These are phyloP conservation scores for Cotesia chilonis DNA, from an alignment of 1,140 invertebrate species.

Conservation along the genomic window DNA sequence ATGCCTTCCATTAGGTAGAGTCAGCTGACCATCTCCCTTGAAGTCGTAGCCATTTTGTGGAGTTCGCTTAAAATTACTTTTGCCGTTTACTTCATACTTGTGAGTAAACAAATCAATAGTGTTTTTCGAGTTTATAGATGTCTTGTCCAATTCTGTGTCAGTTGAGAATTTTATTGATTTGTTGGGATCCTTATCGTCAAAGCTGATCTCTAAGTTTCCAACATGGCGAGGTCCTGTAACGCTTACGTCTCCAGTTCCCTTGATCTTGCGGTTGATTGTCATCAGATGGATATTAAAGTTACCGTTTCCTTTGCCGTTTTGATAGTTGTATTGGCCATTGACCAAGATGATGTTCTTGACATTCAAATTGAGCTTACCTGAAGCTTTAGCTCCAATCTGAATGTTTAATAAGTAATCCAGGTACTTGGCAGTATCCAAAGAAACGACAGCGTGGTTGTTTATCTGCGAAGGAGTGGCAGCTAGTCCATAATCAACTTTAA, in stretches of 20 bases:
- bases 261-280: conserved; percentile 70
- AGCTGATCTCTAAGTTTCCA: conserved; percentile 69
- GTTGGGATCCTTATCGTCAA: conserved; percentile 75
- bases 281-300: conserved; percentile 61
- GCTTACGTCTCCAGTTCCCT: conserved; percentile 66
- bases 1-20: conserved; percentile 68
- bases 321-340: conserved; percentile 52
- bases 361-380: conserved; percentile 55
- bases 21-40: conserved; percentile 64
- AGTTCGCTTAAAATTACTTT: conserved; percentile 61
- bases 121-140: conserved; percentile 73
- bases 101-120: conserved; percentile 67
- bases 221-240: conserved; percentile 69
- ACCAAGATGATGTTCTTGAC: conserved; percentile 58
- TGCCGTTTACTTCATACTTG: conserved; percentile 67
- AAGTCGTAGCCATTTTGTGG: conserved; percentile 57
- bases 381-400: conserved; percentile 48
- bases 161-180: conserved; percentile 73
- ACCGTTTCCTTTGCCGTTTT: conserved; percentile 60
- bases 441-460: conserved; percentile 66
- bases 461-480: conserved; percentile 64
- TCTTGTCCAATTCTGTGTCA: conserved; percentile 67
- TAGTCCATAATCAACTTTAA: conserved; percentile 67
- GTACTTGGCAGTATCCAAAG: conserved; percentile 62
- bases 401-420: conserved; percentile 67